Evolutionary conservation across 1,140 invertebrate genomes (phyloP), one percentile per base, ranked within the genome.

Genomic region (Pemphigus obesinymphae): DNA sequence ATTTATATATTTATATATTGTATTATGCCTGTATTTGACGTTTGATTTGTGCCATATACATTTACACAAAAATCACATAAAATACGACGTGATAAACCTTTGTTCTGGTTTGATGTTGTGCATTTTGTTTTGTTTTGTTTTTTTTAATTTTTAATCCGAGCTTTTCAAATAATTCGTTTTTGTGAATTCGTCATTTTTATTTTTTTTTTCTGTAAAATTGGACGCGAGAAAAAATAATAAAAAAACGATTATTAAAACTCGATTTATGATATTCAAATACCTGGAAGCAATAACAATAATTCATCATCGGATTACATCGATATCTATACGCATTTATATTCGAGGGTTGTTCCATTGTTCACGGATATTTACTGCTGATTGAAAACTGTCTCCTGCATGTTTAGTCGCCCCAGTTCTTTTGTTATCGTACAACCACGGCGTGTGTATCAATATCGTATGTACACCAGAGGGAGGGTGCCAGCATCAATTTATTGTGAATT

Each of bases 301-400:
- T 80, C 37, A 80, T 80, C 76, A 63, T 61, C 13, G 53, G 76
- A 61, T 80, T 80, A 55, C 34, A 34, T 8, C 8, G 17, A 76
- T 40, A 53, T 20, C 26, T 75, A 76, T 76, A 37, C 50, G 26
- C 26, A 29, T 34, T 37, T 37, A 58, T 55, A 23, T 73, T 50
- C 26, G 50, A 55, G 31, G 48, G 48, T 61, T 31, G 34, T 80
- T 43, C 10, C 37, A 80, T 80, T 80, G 76, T 80, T 80, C 76
- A 37, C 23, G 34, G 55, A 80, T 80, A 80, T 80, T 80, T 80
- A 80, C 76, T 80, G 76, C 76, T 80, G 76, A 80, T 80, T 80
- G 76, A 80, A 78, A 80, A 80, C 76, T 63, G 53, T 80, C 40
- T 80, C 76, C 37, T n/a, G n/a, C n/a, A 8, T 8, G 43, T 50